A percentile compares a stretch with the other conserved stretches of the same genome.
Conservation (phyloP, 2,888 invertebrate species). For the Synergus gifuensis region DNA sequence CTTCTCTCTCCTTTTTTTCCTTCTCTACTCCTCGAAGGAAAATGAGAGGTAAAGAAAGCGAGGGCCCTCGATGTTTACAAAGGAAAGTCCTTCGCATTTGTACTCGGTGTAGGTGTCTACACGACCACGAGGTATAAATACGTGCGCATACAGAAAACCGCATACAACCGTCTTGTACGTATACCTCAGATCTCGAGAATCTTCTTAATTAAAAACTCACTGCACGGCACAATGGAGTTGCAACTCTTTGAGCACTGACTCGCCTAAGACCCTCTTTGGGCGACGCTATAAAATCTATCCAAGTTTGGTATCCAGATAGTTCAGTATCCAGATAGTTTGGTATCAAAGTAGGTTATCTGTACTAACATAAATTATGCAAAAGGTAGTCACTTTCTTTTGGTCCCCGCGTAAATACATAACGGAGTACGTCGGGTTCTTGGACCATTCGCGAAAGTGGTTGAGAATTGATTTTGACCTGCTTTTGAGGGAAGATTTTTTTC, state of each 20-base stretch:
- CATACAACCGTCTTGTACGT: conserved; percentile 41
- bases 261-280: conserved; percentile 28
- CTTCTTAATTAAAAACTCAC: conserved; percentile 75
- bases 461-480: conserved; percentile 55
- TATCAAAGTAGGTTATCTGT: background rate
- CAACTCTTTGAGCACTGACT: conserved; percentile 68
- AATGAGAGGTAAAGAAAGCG: conserved; percentile 51
- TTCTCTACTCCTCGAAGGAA: conserved; percentile 57
- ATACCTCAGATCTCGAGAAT: conserved; percentile 66
- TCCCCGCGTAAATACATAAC: conserved; percentile 3
- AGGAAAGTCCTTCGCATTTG: conserved; percentile 55
- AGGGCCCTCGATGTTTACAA: conserved; percentile 63
- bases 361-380: background rate
- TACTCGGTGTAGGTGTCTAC: conserved; percentile 46
- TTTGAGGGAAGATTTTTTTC: conserved; percentile 20
- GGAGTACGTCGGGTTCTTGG: conserved; percentile 54
- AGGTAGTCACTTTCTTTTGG: background rate
- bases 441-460: conserved; percentile 51
- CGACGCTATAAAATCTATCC: conserved; percentile 5
- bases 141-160: conserved; percentile 18
- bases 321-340: no score
- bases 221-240: conserved; percentile 74
- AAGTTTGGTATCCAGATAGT: background rate
- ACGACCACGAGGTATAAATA: conserved; percentile 30
- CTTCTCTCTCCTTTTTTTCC: conserved; percentile 41